Percentiles rank a stretch among this genome's conserved stretches.
These are phyloP conservation scores for Nebria salina DNA, from an alignment of 2,888 invertebrate species.

Conservation along the genomic window DNA sequence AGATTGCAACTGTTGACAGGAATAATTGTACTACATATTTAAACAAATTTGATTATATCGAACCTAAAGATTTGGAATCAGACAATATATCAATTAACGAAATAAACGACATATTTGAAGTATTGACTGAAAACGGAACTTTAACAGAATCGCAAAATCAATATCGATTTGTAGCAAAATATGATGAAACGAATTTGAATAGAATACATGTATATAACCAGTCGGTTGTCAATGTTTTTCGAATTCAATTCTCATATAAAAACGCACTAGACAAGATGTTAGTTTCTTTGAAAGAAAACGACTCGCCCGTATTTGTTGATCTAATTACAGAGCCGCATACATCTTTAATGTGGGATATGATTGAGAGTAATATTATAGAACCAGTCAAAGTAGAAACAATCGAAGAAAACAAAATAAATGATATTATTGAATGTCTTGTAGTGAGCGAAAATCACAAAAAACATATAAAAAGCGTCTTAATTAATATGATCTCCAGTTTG, in stretches of 20 bases:
- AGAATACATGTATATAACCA: conserved; percentile 45
- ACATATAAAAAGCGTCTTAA: conserved; percentile 37
- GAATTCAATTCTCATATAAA: conserved; percentile 46
- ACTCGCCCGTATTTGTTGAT: conserved; percentile 33
- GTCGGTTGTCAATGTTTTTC: conserved; percentile 39
- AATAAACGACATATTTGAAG: conserved; percentile 43
- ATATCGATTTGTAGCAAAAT: conserved; percentile 38
- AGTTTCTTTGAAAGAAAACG: conserved; percentile 35
- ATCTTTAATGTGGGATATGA: conserved; percentile 45
- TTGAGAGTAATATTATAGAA: conserved; percentile 44
- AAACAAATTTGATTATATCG: conserved; percentile 47
- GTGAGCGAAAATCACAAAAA: conserved; percentile 4
- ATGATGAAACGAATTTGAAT: conserved; percentile 41
- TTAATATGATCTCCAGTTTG: conserved; percentile 36
- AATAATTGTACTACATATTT: conserved; percentile 37
- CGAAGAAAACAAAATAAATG: background rate
- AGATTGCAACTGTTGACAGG: conserved; percentile 41
- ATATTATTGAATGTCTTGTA: conserved; percentile 26
- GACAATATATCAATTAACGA: conserved; percentile 38
- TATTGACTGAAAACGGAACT: conserved; percentile 34
- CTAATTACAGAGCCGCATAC: conserved; percentile 46
- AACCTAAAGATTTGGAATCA: conserved; percentile 45
- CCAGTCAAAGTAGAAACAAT: conserved; percentile 27
- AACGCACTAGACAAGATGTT: conserved; percentile 45
- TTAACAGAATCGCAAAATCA: conserved; percentile 23